Evolutionary conservation across 1,140 invertebrate species (phyloP).

Genomic region (Polyergus mexicanus): DNA sequence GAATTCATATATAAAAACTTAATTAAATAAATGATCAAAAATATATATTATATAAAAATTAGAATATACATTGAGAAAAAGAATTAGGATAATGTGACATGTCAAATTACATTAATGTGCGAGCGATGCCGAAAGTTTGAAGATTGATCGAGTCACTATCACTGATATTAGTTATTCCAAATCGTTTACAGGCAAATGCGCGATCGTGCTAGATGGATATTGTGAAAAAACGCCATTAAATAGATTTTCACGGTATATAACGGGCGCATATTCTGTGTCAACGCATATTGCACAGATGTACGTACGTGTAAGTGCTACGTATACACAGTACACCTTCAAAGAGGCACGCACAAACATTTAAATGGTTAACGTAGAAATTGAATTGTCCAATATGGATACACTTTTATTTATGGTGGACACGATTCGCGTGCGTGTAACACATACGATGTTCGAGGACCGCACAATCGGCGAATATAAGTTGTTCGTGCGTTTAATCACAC

Average conservation of each 20-base stretch:
- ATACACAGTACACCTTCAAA: not conserved
- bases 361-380: conserved; percentile 46
- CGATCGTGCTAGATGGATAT: not conserved
- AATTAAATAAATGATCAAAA: not conserved
- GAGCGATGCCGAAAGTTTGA: not conserved
- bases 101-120: not conserved
- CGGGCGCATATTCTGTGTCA: not conserved
- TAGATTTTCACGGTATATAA: not conserved
- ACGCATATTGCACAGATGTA: no score
- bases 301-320: not conserved
- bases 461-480: conserved; percentile 32
- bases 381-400: conserved; percentile 39
- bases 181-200: not conserved
- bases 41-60: not conserved
- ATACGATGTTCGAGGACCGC: not conserved
- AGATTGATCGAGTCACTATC: not conserved
- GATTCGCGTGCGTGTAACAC: not conserved
- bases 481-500: conserved; percentile 34
- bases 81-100: not conserved
- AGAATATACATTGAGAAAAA: not conserved
- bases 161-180: not conserved
- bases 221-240: not conserved
- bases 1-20: not conserved
- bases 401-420: conserved; percentile 34
- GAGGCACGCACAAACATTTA: not conserved